Evolutionary conservation across 2,888 invertebrate genomes (phyloP), one percentile per base, ranked within the genome.

Genomic region (Luperina testacea): DNA sequence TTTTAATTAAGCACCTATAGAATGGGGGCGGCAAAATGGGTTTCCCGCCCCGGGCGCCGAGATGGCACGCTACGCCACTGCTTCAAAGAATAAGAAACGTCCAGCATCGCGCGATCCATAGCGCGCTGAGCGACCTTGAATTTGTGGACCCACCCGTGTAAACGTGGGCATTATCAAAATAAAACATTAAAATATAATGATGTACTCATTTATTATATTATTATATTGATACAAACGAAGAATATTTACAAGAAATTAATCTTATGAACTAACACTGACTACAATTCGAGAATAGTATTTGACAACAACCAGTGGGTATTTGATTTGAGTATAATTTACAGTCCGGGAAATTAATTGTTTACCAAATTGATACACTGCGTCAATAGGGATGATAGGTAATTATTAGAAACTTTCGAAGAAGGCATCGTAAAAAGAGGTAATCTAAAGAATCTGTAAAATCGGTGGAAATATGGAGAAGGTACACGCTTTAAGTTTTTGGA

Each of bases 201-300:
- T 45, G 45, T 45, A 45, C 11, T 45, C 45, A 45, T 76, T 80
- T 82, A 75, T 82, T 67, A 2, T 51, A 24, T 45, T 51, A 24
- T 45, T 20, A 59, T 27, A 59, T 27, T 17, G 15, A 42, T 48
- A 57, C 13, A 65, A 70, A 59, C 7, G 8, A 75, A 67, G 1
- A 53, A 75, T 67, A 80, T 82, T n/a, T 80, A 80, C 75, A 82
- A 45, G 7, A 75, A 59, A 67, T 59, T n/a, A 42, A 82, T 27
- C 77, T 80, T 80, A 82, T 6, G 5, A 79, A 42, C 82, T 79
- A 79, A 74, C 15, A 81, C 1, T 7, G 32, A 63, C n/a, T 72
- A 72, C 45, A 48, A 24, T 65, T 38, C 4, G 15, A 51, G 20
- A 20, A 75, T 27, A 82, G 17, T 80, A 69, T 15, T 64, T 24